Evolutionary conservation across 1,140 invertebrate genomes (phyloP).

Genomic region (Papilio glaucus): DNA sequence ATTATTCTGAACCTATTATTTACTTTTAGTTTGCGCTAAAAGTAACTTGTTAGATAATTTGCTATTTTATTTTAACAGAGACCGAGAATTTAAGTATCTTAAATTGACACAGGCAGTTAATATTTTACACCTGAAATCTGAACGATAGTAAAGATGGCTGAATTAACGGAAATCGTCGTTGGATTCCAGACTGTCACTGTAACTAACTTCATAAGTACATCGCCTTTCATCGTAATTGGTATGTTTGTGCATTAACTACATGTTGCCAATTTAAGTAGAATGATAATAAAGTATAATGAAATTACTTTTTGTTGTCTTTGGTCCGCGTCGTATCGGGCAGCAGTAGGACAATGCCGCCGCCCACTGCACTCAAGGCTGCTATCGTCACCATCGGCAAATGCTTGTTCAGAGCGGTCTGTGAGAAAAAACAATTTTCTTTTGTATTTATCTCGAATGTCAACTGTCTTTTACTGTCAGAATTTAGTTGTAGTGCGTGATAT

Average conservation of each 20-base stretch:
- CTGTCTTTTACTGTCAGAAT: no score
- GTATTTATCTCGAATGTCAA: no score
- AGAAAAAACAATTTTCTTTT: slow-evolving; percentile 40
- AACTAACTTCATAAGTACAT: no score
- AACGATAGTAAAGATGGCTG: no score
- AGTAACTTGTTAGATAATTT: not conserved
- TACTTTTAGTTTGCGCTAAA: not conserved
- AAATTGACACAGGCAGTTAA: not conserved
- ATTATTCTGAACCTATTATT: slow-evolving; percentile 16
- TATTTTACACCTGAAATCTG: not conserved
- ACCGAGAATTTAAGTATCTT: not conserved
- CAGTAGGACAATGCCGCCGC: slow-evolving; percentile 85
- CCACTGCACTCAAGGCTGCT: slow-evolving; percentile 85
- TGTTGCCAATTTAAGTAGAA: no score
- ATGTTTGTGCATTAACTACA: no score
- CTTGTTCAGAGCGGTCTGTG: slow-evolving; percentile 74
- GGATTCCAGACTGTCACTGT: not conserved
- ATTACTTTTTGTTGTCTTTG: slow-evolving; percentile 58
- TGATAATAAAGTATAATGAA: not conserved
- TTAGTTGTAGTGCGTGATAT: no score
- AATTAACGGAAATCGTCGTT: no score
- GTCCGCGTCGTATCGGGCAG: slow-evolving; percentile 84
- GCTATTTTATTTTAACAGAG: slow-evolving; percentile 17
- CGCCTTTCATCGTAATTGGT: no score
- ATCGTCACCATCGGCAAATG: slow-evolving; percentile 86